Percentiles rank a stretch among this genome's conserved stretches.
Evolutionary conservation across 2,797 vertebrate species (phyloP).

Genomic region (Sebastes variabilis): DNA sequence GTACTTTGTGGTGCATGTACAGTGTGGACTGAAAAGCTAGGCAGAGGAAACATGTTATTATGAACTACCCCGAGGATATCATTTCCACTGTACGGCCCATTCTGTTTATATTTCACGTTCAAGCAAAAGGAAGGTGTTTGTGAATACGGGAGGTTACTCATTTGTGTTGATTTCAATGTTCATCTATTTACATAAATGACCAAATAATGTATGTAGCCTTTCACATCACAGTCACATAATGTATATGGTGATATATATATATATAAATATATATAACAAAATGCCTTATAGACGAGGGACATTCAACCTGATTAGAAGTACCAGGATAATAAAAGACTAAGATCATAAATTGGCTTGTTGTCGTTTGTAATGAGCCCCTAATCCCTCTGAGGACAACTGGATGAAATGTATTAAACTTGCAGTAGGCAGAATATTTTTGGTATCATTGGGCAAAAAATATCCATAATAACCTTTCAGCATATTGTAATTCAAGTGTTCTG

Average conservation of each 20-base stretch:
- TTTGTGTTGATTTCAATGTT: slow-evolving; percentile 75
- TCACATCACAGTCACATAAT: slow-evolving; percentile 79
- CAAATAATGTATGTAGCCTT: slow-evolving; percentile 86
- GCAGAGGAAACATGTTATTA: slow-evolving; percentile 29
- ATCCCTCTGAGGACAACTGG: background rate
- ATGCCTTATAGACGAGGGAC: slow-evolving; percentile 85
- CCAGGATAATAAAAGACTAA: slow-evolving; percentile 75
- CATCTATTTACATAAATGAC: slow-evolving; percentile 81
- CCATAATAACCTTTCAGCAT: too few species aligned
- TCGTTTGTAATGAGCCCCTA: slow-evolving; percentile 1
- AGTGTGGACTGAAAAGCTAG: slow-evolving; percentile 51
- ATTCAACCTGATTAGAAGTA: slow-evolving; percentile 82
- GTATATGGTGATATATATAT: slow-evolving; percentile 72
- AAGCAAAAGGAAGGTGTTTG: slow-evolving; percentile 52
- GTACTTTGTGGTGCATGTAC: slow-evolving; percentile 68
- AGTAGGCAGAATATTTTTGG: background rate
- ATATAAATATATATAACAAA: slow-evolving; percentile 71
- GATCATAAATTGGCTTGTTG: slow-evolving; percentile 45
- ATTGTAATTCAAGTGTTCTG: too few species aligned
- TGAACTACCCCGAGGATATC: slow-evolving; percentile 21
- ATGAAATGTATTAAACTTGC: background rate
- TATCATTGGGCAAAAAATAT: too few species aligned
- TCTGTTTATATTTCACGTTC: slow-evolving; percentile 64
- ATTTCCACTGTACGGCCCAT: slow-evolving; percentile 54
- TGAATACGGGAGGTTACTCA: slow-evolving; percentile 67